phyloP scores from a whole-genome alignment of 2,888 invertebrate species.

The Amphipoea lucens region DNA sequence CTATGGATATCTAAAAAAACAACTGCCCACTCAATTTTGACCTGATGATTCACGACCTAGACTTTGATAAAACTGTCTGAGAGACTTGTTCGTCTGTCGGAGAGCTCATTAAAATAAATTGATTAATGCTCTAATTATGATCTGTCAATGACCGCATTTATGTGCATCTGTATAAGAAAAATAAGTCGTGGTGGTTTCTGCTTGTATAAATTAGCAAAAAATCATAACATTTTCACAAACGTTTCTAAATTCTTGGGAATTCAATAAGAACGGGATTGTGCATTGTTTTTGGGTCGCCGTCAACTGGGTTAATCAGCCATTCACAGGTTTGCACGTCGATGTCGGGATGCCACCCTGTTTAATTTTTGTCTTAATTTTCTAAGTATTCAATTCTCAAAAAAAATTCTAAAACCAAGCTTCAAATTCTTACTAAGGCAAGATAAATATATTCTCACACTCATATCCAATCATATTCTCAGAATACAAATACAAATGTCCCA shows the following conservation, averaged over 20 bases:
- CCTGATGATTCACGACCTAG: too few relatives aligned
- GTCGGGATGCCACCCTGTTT: too few relatives aligned
- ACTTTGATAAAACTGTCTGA: background rate
- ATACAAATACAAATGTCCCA: background rate
- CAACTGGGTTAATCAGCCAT: too few relatives aligned
- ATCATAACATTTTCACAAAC: background rate
- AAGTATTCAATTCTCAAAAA: background rate
- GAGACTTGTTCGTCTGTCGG: background rate
- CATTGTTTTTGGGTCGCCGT: too few relatives aligned
- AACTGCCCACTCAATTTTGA: too few relatives aligned
- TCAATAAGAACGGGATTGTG: background rate
- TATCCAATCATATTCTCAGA: background rate
- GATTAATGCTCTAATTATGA: constrained; percentile 8
- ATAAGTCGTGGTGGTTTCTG: too few relatives aligned
- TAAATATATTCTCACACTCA: background rate
- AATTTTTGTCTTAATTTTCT: too few relatives aligned
- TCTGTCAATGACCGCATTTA: background rate
- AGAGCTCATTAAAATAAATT: constrained; percentile 16
- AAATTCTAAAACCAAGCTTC: background rate
- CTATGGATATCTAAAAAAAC: too few relatives aligned
- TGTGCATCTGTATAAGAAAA: background rate
- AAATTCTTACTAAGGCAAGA: background rate
- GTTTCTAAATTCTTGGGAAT: background rate
- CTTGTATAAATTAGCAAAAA: background rate
- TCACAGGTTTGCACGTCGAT: too few relatives aligned